Conservation (phyloP, 2,888 invertebrate genomes). For the Cyclophora albipunctata region DNA sequence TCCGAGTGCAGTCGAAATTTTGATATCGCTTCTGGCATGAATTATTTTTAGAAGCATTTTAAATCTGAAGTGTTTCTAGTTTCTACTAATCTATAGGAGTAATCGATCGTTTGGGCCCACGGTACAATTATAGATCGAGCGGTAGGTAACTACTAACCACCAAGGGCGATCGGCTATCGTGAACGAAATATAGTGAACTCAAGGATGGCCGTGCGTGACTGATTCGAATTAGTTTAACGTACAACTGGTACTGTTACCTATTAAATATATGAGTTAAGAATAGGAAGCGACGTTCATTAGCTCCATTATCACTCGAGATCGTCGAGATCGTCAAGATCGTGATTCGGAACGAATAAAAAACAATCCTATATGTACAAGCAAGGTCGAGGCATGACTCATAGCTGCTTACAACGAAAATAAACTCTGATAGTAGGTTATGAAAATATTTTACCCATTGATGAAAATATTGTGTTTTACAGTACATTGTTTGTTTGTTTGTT, state of each 20-base stretch:
- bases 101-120: no score
- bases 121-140: constrained; percentile 2
- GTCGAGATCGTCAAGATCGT: no score
- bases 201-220: constrained; percentile 43
- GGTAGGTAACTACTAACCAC: constrained; percentile 12
- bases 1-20: constrained; percentile 19
- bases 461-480: no score
- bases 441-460: no score
- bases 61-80: no score
- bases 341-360: constrained; percentile 3
- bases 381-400: no score
- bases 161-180: constrained; percentile 32
- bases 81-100: no score
- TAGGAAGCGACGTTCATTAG: constrained; percentile 3
- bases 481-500: no score
- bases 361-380: no score
- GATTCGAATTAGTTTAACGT: constrained; percentile 23
- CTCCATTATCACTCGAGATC: background rate
- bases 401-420: no score
- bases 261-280: background rate
- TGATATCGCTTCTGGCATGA: background rate
- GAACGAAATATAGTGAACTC: constrained; percentile 21
- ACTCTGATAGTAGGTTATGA: no score
- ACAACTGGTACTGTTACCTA: constrained; percentile 26
- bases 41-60: no score